These are phyloP conservation scores for roundworm (Caenorhabditis elegans) DNA, from an alignment of 1,140 invertebrate genomes.

Conservation along the genomic window WBcel235 BX284605.5:13941001-13941500, in stretches of 20 bases:
- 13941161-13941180: neutral
- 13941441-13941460: neutral
- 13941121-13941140: neutral
- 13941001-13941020: too few relatives aligned
- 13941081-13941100: neutral
- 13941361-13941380: neutral
- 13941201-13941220: neutral
- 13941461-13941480: neutral
- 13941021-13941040: too few relatives aligned
- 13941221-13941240: neutral
- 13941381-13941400: neutral
- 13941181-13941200: neutral
- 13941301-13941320: neutral
- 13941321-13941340: neutral
- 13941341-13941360: neutral
- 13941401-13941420: too few relatives aligned
- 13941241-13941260: neutral
- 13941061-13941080: neutral
- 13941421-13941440: neutral
- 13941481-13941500: neutral
- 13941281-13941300: neutral
- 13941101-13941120: neutral
- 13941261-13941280: neutral
- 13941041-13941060: neutral
- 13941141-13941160: neutral